A percentile compares a stretch with the other conserved stretches of the same genome.
phyloP scores from a whole-genome alignment of 2,113 vertebrate genomes.

The Macquaria ambigua region DNA sequence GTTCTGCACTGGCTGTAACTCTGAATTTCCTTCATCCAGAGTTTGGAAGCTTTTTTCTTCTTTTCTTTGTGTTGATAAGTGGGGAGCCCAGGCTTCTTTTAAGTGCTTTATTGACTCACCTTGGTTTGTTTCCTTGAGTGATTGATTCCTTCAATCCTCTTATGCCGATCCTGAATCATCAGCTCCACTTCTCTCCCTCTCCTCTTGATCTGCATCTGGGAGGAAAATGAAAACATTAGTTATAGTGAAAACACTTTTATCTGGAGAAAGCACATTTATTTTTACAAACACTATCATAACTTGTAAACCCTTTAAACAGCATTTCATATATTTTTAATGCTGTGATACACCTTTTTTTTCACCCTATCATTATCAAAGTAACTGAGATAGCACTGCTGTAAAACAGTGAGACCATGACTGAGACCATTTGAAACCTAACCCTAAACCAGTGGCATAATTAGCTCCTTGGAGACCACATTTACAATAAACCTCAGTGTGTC shows the following conservation, averaged over 20 bases:
- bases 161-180: constrained; percentile 64
- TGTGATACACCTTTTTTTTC: neutral
- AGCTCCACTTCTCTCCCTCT: constrained; percentile 46
- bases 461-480: too few relatives aligned
- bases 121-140: constrained; percentile 54
- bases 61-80: neutral
- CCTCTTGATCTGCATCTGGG: constrained; percentile 45
- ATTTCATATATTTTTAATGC: neutral
- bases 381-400: neutral
- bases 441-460: too few relatives aligned
- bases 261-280: neutral
- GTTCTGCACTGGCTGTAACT: neutral
- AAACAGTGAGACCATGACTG: neutral
- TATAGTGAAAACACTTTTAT: neutral
- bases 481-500: too few relatives aligned
- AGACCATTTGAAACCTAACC: too few relatives aligned
- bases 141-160: constrained; percentile 71
- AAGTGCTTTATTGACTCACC: constrained; percentile 12
- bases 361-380: too few relatives aligned
- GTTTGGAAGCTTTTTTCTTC: neutral
- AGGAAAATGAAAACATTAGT: neutral
- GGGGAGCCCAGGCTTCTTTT: accelerated
- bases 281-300: neutral
- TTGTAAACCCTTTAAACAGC: neutral
- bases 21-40: neutral